A percentile compares a stretch with the other conserved stretches of the same genome.
phyloP scores from a whole-genome alignment of 2,888 invertebrate species.

The Microchrysa polita region DNA sequence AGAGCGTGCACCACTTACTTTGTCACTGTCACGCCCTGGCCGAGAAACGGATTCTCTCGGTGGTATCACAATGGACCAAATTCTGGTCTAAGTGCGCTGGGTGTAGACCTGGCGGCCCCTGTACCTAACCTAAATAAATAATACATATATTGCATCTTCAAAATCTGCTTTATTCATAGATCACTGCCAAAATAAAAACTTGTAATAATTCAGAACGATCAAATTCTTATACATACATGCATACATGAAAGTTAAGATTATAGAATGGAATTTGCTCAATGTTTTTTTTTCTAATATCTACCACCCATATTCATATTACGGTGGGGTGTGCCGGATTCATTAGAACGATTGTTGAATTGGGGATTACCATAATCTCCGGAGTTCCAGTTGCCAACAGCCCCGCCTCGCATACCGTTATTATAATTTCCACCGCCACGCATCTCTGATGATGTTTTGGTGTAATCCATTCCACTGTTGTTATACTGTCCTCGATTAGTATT shows the following conservation, averaged over 20 bases:
- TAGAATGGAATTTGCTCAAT: conserved; percentile 27
- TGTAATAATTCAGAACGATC: conserved; percentile 4
- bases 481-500: background rate
- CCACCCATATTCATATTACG: conserved; percentile 4
- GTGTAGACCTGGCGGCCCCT: no score
- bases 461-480: background rate
- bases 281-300: background rate
- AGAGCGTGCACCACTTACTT: no score
- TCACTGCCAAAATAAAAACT: conserved; percentile 18
- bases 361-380: conserved; percentile 6
- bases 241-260: background rate
- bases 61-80: no score
- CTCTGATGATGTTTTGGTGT: conserved; percentile 22
- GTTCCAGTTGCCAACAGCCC: conserved; percentile 11
- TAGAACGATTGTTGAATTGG: background rate
- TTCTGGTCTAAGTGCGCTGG: no score
- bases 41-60: no score
- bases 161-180: background rate
- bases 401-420: background rate
- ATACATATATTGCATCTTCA: background rate
- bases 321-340: background rate
- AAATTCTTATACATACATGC: conserved; percentile 6
- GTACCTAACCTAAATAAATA: no score
- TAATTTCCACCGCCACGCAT: background rate
- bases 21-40: no score